Evolutionary conservation across 2,797 vertebrate species (phyloP).

Genomic region (Melanotaenia pygmaea): DNA sequence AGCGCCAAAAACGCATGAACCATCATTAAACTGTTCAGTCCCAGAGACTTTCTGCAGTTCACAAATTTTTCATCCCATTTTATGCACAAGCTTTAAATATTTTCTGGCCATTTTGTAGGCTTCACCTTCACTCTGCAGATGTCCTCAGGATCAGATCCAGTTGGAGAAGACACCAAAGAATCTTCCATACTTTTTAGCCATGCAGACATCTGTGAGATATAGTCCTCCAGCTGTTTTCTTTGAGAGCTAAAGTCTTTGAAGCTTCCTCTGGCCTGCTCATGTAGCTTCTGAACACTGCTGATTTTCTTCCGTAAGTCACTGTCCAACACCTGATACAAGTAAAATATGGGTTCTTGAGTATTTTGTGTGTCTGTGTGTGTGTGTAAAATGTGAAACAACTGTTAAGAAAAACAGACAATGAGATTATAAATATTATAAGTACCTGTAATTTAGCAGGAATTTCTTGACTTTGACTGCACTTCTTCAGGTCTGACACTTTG

Average conservation of each 20-base stretch:
- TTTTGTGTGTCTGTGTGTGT: neutral
- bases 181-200: conserved; percentile 89
- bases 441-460: conserved; percentile 92
- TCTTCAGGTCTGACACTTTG: conserved; percentile 90
- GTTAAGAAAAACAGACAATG: neutral
- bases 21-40: neutral
- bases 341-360: neutral
- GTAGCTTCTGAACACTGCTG: conserved; percentile 86
- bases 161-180: conserved; percentile 82
- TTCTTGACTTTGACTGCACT: conserved; percentile 84
- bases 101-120: neutral
- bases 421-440: conserved; percentile 3
- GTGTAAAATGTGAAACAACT: neutral
- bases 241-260: conserved; percentile 89
- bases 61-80: neutral
- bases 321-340: conserved; percentile 87
- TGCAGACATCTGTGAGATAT: conserved; percentile 85
- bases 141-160: conserved; percentile 85
- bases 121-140: conserved; percentile 92
- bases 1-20: neutral
- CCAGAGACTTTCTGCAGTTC: neutral
- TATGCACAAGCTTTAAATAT: neutral
- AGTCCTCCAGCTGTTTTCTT: conserved; percentile 88
- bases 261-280: conserved; percentile 86
- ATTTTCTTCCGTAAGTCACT: conserved; percentile 91